phyloP scores from a whole-genome alignment of 2,113 vertebrate species.

The Platysternon megacephalum region DNA sequence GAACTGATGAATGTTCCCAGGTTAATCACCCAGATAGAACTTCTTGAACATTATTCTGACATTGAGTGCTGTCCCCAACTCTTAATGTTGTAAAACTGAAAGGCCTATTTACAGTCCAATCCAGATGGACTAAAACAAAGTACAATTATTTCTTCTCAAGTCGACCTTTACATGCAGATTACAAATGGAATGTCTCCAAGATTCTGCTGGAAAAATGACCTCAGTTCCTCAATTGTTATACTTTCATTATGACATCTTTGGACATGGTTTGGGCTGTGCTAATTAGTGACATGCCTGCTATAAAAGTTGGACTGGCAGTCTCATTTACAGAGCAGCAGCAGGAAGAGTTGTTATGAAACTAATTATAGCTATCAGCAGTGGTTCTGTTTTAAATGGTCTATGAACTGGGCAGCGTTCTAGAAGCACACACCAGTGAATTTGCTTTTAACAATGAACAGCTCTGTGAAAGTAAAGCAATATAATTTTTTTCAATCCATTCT shows the following conservation, averaged over 20 bases:
- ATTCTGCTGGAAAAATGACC: conserved; percentile 49
- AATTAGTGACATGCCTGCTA: conserved; percentile 61
- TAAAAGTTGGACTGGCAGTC: conserved; percentile 38
- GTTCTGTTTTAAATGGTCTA: conserved; percentile 71
- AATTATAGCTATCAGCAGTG: conserved; percentile 76
- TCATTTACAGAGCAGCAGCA: conserved; percentile 62
- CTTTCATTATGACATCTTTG: conserved; percentile 43
- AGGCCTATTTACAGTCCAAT: conserved; percentile 55
- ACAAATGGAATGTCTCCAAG: conserved; percentile 47
- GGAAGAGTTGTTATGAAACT: conserved; percentile 72
- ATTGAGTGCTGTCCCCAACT: conserved; percentile 36
- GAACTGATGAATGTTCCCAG: conserved; percentile 55
- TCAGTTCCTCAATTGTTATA: not conserved
- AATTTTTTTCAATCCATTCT: conserved; percentile 48
- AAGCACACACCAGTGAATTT: conserved; percentile 67
- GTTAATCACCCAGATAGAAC: conserved; percentile 48
- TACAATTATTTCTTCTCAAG: conserved; percentile 57
- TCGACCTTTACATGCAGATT: conserved; percentile 47
- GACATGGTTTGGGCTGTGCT: conserved; percentile 41
- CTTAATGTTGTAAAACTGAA: conserved; percentile 55
- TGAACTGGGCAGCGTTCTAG: conserved; percentile 59
- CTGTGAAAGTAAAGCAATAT: conserved; percentile 17
- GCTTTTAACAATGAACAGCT: conserved; percentile 55
- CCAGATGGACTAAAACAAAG: conserved; percentile 57
- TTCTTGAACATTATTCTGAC: conserved; percentile 33